Conservation (phyloP, 2,113 vertebrate genomes). For the Colinus virginianus region DNA sequence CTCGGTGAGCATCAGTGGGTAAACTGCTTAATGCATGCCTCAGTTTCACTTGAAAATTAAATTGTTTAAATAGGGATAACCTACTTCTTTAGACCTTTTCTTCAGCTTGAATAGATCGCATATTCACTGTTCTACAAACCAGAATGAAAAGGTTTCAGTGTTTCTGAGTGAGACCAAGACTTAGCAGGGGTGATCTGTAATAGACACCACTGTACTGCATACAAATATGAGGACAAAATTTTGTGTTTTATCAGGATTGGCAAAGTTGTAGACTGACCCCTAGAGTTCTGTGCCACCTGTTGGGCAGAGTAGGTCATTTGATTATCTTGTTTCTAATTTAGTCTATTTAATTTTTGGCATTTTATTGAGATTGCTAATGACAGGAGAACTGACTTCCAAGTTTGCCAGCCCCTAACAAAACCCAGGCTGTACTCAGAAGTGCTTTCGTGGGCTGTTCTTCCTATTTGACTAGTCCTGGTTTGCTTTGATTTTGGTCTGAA, state of each 20-base stretch:
- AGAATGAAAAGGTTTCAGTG: not conserved
- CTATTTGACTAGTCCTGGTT: not conserved
- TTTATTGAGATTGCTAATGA: not conserved
- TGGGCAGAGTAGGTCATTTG: not conserved
- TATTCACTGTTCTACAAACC: not conserved
- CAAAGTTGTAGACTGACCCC: not conserved
- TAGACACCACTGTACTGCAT: not conserved
- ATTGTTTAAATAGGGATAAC: not conserved
- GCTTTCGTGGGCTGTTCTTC: not conserved
- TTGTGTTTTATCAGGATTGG: accelerated
- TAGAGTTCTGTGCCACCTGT: not conserved
- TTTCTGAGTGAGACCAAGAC: not conserved
- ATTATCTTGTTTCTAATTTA: not conserved
- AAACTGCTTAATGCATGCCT: not conserved
- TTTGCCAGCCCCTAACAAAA: not conserved
- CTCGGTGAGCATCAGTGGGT: not conserved
- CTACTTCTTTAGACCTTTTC: not conserved
- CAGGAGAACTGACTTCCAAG: not conserved
- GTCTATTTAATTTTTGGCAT: not conserved
- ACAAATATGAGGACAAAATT: not conserved
- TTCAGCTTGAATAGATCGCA: not conserved
- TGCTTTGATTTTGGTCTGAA: not conserved
- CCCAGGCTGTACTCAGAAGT: not conserved
- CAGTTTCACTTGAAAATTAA: not conserved
- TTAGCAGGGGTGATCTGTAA: not conserved